Base-by-base conservation (phyloP, 2,888 invertebrate genomes). In the Sericinus montela region DNA sequence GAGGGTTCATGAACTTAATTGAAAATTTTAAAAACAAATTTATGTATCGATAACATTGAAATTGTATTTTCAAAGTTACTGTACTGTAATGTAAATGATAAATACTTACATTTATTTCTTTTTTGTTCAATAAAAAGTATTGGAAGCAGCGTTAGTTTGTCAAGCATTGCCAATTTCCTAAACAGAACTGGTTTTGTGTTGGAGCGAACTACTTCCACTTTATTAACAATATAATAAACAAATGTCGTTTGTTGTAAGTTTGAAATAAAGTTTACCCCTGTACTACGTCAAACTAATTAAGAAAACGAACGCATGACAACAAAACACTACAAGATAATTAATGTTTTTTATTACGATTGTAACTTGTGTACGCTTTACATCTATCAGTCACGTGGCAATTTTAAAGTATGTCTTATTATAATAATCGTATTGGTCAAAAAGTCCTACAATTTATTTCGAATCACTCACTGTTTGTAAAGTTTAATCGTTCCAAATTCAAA, bases 401-500 rank as follows among this genome's bases (percentile, higher is more conserved):
- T 10, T 48, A 23, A 46, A 40, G 46, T 46, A 57, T 59, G n/a
- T n/a, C n/a, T n/a, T n/a, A n/a, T n/a, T n/a, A n/a, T n/a, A n/a
- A n/a, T n/a, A n/a, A n/a, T n/a, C n/a, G n/a, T 60, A 50, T 55
- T 52, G 60, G 66, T 59, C 55, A 59, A 52, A 45, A 52, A 52
- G 58, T 56, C 49, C 47, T 54, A 52, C 53, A 53, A 54, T 48
- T 54, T 55, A 48, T 42, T 59, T 65, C 56, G 43, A 66, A 61
- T 51, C 54, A 49, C 61, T 58, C 55, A 55, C 53, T 58, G 53
- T 51, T 57, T 63, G 62, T 63, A 63, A 62, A 58, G 67, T 67
- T 67, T 65, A 68, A 69, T 68, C 63, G 72, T 67, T 72, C 56
- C 60, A 67, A 70, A 69, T 69, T 70, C 63, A 63, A 62, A 63